Evolutionary conservation across 2,888 invertebrate genomes (phyloP).

Genomic region (Augochlorella aurata): DNA sequence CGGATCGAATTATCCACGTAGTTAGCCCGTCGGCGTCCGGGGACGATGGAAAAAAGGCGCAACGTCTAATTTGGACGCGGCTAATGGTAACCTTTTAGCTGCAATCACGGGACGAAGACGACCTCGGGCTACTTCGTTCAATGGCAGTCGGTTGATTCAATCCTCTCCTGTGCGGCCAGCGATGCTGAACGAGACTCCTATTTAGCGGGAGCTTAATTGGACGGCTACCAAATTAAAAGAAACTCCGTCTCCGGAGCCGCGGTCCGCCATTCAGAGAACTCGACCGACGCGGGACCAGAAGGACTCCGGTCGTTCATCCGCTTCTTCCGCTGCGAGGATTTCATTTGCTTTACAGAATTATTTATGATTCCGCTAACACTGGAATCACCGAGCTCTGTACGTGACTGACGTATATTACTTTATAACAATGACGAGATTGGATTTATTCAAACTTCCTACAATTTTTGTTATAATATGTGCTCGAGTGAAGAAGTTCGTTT

Average conservation of each 20-base stretch:
- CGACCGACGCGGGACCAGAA: not conserved
- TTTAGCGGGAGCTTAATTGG: conserved; percentile 47
- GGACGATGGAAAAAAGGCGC: not conserved
- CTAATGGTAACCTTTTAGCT: conserved; percentile 33
- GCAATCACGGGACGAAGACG: conserved; percentile 33
- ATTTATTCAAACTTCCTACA: too few relatives aligned
- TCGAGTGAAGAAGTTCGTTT: too few relatives aligned
- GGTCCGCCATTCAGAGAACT: not conserved
- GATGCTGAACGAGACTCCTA: conserved; percentile 44
- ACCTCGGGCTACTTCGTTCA: conserved; percentile 46
- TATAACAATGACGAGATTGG: too few relatives aligned
- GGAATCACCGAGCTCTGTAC: too few relatives aligned
- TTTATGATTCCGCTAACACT: too few relatives aligned
- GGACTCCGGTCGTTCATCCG: conserved; percentile 7
- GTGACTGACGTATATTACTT: too few relatives aligned
- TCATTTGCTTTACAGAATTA: too few relatives aligned
- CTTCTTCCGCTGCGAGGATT: too few relatives aligned
- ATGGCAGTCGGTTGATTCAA: conserved; percentile 44
- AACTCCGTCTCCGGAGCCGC: conserved; percentile 29
- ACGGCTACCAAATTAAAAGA: conserved; percentile 48
- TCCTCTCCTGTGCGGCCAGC: conserved; percentile 20
- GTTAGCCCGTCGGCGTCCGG: not conserved
- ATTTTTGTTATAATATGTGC: too few relatives aligned
- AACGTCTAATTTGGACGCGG: conserved; percentile 24
- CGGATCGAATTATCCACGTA: conserved; percentile 9